Evolutionary conservation across 2,113 vertebrate species (phyloP).

Genomic region (Lutjanus erythropterus): DNA sequence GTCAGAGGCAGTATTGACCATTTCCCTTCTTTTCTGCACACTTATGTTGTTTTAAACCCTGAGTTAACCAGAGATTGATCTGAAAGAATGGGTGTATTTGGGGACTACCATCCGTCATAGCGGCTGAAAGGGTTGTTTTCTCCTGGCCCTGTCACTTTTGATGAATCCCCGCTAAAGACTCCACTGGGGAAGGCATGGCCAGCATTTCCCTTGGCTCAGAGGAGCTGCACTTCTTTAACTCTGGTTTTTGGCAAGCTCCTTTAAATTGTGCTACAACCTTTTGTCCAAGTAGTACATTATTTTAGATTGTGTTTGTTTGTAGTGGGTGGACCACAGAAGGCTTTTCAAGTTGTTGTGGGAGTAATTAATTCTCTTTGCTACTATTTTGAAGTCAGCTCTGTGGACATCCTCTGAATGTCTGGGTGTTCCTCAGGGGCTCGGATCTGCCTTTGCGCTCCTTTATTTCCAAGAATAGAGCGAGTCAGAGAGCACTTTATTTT

Average conservation of each 20-base stretch:
- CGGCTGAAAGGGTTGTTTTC: constrained; percentile 73
- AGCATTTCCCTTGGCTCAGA: constrained; percentile 86
- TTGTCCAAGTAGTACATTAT: constrained; percentile 85
- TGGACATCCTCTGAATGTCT: constrained; percentile 87
- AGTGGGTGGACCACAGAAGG: constrained; percentile 84
- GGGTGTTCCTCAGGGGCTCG: constrained; percentile 86
- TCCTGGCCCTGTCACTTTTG: constrained; percentile 77
- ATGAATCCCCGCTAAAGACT: constrained; percentile 78
- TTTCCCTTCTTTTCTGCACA: constrained; percentile 75
- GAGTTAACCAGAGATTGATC: constrained; percentile 79
- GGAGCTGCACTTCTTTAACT: constrained; percentile 71
- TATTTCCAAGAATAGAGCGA: constrained; percentile 64
- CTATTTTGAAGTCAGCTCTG: constrained; percentile 86
- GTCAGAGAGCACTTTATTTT: constrained; percentile 59
- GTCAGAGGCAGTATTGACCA: constrained; percentile 77
- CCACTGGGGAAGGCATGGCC: constrained; percentile 77
- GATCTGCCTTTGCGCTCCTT: constrained; percentile 71
- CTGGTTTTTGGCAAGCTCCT: constrained; percentile 54
- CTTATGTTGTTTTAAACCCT: constrained; percentile 83
- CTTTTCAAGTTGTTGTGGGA: constrained; percentile 88
- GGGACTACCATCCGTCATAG: constrained; percentile 76
- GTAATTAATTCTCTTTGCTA: constrained; percentile 86
- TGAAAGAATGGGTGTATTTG: constrained; percentile 74
- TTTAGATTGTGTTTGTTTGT: constrained; percentile 86
- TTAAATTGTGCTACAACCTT: constrained; percentile 85